phyloP scores from a whole-genome alignment of 2,797 vertebrate genomes.

The Myiothlypis coronata region DNA sequence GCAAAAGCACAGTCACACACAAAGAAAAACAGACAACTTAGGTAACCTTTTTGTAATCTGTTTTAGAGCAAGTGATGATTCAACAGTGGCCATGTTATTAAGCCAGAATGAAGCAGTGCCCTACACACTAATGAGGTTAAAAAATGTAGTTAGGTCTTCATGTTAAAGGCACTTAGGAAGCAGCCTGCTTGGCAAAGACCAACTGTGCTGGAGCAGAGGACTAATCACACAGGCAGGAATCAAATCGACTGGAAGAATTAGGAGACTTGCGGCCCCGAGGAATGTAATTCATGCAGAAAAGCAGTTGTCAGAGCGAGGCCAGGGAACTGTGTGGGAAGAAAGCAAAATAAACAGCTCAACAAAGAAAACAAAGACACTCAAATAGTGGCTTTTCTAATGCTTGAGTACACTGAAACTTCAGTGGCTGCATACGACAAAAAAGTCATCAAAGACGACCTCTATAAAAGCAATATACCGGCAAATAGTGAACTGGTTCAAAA shows the following conservation, averaged over 20 bases:
- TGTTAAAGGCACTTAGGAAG: slow-evolving; percentile 70
- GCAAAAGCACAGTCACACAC: background rate
- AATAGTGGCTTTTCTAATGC: slow-evolving; percentile 73
- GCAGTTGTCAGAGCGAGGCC: slow-evolving; percentile 71
- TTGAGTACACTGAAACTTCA: slow-evolving; percentile 75
- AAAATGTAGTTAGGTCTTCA: slow-evolving; percentile 65
- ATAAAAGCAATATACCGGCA: slow-evolving; percentile 56
- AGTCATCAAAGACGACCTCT: slow-evolving; percentile 70
- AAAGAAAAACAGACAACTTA: slow-evolving; percentile 23
- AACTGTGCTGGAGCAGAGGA: slow-evolving; percentile 59
- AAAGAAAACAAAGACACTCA: slow-evolving; percentile 77
- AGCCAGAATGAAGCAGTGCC: slow-evolving; percentile 43
- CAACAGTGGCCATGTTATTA: slow-evolving; percentile 48
- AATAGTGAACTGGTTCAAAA: slow-evolving; percentile 27
- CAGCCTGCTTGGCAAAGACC: slow-evolving; percentile 65
- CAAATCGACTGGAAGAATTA: slow-evolving; percentile 79
- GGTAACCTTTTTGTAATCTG: slow-evolving; percentile 32
- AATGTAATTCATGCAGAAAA: slow-evolving; percentile 83
- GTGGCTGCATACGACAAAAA: slow-evolving; percentile 64
- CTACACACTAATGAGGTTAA: slow-evolving; percentile 70
- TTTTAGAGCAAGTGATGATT: slow-evolving; percentile 54
- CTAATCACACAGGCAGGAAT: slow-evolving; percentile 74
- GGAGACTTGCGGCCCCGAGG: slow-evolving; percentile 72
- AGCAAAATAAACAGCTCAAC: slow-evolving; percentile 81
- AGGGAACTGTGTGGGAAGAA: slow-evolving; percentile 77